phyloP scores from a whole-genome alignment of 2,888 invertebrate species.

The Sinhomidia bicolor region DNA sequence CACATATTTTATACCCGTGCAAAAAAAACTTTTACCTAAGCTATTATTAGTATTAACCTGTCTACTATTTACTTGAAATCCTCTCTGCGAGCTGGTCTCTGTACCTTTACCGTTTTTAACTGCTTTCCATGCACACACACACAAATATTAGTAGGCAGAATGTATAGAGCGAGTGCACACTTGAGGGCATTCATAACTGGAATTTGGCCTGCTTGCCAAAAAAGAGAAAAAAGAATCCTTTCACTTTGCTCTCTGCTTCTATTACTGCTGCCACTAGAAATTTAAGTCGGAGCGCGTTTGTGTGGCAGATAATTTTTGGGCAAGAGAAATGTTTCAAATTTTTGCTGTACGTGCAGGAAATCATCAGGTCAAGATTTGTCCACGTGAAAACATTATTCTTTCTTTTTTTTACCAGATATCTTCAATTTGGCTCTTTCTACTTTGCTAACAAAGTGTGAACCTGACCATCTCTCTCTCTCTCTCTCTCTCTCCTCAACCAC shows the following conservation, averaged over 20 bases:
- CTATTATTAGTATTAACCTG: too few species aligned
- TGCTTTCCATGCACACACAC: not conserved
- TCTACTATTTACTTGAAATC: too few species aligned
- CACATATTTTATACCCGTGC: too few species aligned
- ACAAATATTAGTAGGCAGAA: too few species aligned
- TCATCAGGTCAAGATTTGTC: conserved; percentile 62
- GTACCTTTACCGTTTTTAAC: not conserved
- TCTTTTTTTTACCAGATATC: not conserved
- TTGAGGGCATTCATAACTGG: not conserved
- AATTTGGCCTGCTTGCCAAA: conserved; percentile 60
- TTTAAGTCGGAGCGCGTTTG: not conserved
- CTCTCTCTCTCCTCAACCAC: not conserved
- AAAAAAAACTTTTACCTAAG: too few species aligned
- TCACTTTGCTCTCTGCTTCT: too few species aligned
- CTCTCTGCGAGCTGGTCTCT: not conserved
- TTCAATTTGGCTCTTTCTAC: not conserved
- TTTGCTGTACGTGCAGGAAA: conserved; percentile 61
- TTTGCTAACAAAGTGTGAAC: too few species aligned
- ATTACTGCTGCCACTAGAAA: too few species aligned
- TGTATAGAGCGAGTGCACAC: too few species aligned
- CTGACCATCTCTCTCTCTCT: not conserved
- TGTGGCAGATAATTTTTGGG: conserved; percentile 60
- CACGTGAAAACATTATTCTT: conserved; percentile 31
- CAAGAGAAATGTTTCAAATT: conserved; percentile 57
- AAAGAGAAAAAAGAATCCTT: too few species aligned